phyloP scores from a whole-genome alignment of 2,797 vertebrate genomes.

The Anas bernieri region DNA sequence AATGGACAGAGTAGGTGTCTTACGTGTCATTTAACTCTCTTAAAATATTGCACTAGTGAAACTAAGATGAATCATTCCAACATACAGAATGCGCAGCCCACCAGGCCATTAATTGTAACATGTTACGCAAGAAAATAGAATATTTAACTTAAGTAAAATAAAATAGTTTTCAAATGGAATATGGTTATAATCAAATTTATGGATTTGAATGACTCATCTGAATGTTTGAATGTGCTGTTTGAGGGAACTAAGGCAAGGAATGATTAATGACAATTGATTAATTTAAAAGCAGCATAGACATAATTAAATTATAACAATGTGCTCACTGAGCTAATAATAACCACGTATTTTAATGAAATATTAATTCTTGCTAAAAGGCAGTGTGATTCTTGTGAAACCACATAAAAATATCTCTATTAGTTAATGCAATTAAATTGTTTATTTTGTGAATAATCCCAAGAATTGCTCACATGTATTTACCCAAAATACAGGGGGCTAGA shows the following conservation, averaged over 20 bases:
- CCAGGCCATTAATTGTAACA: constrained; percentile 34
- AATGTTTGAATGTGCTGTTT: constrained; percentile 3
- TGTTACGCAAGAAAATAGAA: constrained; percentile 45
- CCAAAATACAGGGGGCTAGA: neutral
- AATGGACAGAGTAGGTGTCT: constrained; percentile 47
- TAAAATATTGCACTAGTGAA: constrained; percentile 26
- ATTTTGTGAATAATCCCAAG: neutral
- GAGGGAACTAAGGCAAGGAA: neutral
- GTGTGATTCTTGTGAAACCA: neutral
- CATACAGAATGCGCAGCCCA: constrained; percentile 26
- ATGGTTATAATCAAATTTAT: constrained; percentile 32
- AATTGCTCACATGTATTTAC: neutral
- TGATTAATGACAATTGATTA: constrained; percentile 25
- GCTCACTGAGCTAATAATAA: constrained; percentile 37
- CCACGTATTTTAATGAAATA: constrained; percentile 36
- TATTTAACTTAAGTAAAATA: constrained; percentile 36
- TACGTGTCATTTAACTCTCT: neutral
- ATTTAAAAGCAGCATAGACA: constrained; percentile 7
- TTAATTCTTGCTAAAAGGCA: constrained; percentile 26
- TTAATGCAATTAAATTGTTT: neutral
- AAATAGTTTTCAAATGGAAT: constrained; percentile 35
- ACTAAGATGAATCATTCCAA: constrained; percentile 38
- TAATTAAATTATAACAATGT: constrained; percentile 30
- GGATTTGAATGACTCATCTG: constrained; percentile 32
- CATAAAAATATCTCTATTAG: neutral